Evolutionary conservation across 2,797 vertebrate species (phyloP).

Genomic region (Peromyscus eremicus): DNA sequence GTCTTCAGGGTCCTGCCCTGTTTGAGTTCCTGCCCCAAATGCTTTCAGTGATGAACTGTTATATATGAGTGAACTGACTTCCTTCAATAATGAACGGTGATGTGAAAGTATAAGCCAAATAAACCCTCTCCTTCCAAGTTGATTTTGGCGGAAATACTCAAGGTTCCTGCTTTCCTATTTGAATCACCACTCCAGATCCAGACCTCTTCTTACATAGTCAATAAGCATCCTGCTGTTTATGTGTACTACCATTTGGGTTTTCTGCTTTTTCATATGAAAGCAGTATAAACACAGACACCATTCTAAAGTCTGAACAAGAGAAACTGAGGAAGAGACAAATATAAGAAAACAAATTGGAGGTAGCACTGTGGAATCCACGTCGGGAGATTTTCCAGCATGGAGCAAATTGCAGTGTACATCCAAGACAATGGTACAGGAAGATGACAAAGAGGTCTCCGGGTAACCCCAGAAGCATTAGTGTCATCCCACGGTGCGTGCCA

Average conservation of each 20-base stretch:
- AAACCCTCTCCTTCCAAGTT: neutral
- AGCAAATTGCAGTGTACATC: neutral
- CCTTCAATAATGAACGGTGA: neutral
- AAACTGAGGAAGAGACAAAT: conserved; percentile 20
- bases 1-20: neutral
- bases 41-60: neutral
- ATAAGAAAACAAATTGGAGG: neutral
- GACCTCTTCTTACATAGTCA: neutral
- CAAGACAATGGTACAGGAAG: neutral
- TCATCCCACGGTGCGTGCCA: neutral
- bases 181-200: neutral
- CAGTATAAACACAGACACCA: neutral
- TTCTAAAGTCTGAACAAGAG: neutral
- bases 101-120: neutral
- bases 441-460: neutral
- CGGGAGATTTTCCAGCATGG: conserved; percentile 5
- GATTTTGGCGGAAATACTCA: neutral
- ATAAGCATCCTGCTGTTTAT: neutral
- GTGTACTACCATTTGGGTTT: neutral
- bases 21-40: neutral
- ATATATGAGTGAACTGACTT: neutral
- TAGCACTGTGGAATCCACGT: neutral
- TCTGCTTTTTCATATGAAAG: neutral
- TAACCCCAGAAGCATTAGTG: neutral
- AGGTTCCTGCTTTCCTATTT: neutral